Evolutionary conservation across 2,113 vertebrate genomes (phyloP).

Genomic region (Rutilus rutilus): DNA sequence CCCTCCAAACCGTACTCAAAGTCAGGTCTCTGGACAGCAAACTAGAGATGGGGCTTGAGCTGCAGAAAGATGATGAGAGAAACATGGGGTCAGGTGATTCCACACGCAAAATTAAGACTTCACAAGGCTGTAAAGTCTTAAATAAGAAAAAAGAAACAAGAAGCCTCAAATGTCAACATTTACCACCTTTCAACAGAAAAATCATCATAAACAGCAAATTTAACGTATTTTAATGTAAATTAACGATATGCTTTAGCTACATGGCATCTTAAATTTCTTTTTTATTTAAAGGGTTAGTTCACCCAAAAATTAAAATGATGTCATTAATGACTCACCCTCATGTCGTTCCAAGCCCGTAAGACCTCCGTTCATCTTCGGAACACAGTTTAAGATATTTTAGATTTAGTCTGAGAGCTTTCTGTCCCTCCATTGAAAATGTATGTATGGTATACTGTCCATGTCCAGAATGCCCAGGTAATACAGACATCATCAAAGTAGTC

Average conservation of each 20-base stretch:
- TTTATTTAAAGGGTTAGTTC: no score
- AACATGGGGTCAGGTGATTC: conserved; percentile 50
- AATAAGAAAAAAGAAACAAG: no score
- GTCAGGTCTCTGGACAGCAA: conserved; percentile 45
- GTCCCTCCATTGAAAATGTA: no score
- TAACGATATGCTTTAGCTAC: conserved; percentile 28
- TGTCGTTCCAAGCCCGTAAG: no score
- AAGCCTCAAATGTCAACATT: neutral
- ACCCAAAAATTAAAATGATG: no score
- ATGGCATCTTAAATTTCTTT: conserved; percentile 49
- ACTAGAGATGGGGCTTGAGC: conserved; percentile 46
- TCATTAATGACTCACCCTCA: no score
- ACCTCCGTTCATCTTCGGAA: no score
- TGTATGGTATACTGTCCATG: no score
- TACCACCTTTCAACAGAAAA: conserved; percentile 45
- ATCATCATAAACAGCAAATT: conserved; percentile 54
- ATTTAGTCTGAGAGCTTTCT: no score
- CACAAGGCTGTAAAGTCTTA: neutral
- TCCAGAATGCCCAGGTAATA: no score
- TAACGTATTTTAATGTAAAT: neutral
- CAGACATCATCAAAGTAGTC: no score
- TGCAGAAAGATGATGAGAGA: neutral
- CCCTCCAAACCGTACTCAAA: conserved; percentile 48
- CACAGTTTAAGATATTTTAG: no score
- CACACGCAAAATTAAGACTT: conserved; percentile 49